Evolutionary conservation across 2,888 invertebrate genomes (phyloP), one percentile per base, ranked within the genome.

Genomic region (Scaptomyza tumidula): DNA sequence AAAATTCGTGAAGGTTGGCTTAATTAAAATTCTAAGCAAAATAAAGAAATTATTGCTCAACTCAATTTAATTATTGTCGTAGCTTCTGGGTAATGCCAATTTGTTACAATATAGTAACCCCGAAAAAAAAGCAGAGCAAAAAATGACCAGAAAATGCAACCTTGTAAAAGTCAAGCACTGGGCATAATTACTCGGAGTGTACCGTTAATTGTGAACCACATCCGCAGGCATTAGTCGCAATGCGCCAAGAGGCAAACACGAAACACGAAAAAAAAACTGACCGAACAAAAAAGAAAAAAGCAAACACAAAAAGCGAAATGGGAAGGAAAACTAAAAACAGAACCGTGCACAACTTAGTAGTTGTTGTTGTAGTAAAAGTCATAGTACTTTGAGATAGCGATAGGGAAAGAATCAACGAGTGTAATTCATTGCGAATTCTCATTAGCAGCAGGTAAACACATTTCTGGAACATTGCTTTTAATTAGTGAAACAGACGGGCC

Each of bases 401-500:
- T 44, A 65, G 63, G 63, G 58, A 79, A 68, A 64, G 80, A 88
- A 88, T 88, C 77, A 83, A 60, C 86, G 84, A 83, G 80, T 77
- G 86, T 80, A 88, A 84, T 84, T 88, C 83, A 86, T 84, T 84
- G 89, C 86, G 89, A 80, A 84, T 88, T 88, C 89, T 88, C 85
- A 89, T 86, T 86, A 86, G 83, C 77, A 85, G 80, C 85, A 89
- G 89, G 85, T 86, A 87, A 89, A 89, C 84, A 89, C 89, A 85
- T 89, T 89, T 89, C 88, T 77, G 88, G 80, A 79, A 85, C 88
- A 86, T 86, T 86, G 86, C 88, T 82, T 89, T 89, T 86, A 89
- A 86, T 86, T 89, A 86, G 89, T 87, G 75, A 82, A 85, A 88
- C 89, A 82, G 89, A 89, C 89, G 70, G 56, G 27, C 65, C 56